Evolutionary conservation across 2,113 vertebrate genomes (phyloP), one percentile per base, ranked within the genome.

Genomic region (Cranoglanis bouderius): DNA sequence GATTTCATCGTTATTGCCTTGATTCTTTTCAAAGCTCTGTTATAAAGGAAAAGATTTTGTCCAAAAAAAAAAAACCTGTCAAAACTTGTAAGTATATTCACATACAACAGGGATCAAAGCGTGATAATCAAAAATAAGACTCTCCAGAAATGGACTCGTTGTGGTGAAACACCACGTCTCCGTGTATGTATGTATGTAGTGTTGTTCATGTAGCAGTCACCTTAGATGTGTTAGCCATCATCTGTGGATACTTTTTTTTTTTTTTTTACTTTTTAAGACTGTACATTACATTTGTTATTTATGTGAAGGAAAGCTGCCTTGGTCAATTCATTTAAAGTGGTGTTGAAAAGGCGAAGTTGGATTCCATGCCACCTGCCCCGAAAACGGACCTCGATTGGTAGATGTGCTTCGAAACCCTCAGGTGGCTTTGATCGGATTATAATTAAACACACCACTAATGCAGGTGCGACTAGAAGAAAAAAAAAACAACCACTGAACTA

Each of bases 261-360:
- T 63, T 88, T 32, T 38, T 51, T 88, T 87, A 67, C 46, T 72
- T 21, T 72, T 88, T 90, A 90, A 92, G 91, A 93, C 94, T 94
- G 92, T 93, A 90, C 89, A 88, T 89, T 84, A 80, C 87, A 85
- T 90, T 49, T 92, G 89, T 90, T 92, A 90, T 94, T 92, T 91
- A 91, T 94, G 82, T 89, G 40, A 88, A 88, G 63, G 83, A 90
- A 72, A 78, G 80, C 90, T 86, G 85, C 55, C 85, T 80, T 78
- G 85, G 85, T 77, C 63, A 49, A 85, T 90, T 85, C 43, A 67
- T 85, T 46, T 40, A 65, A 83, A 2, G 77, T 26, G 2, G 63
- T 57, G 29, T 70, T 38, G 19, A 51, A 70, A 35, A 57, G 24
- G 87, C 4, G 53, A 65, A 59, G 53, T 32, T 38, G 61, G 51